These are phyloP conservation scores for Aphelenchoides bicaudatus DNA, from an alignment of 2,888 invertebrate species.

Conservation along the genomic window DNA sequence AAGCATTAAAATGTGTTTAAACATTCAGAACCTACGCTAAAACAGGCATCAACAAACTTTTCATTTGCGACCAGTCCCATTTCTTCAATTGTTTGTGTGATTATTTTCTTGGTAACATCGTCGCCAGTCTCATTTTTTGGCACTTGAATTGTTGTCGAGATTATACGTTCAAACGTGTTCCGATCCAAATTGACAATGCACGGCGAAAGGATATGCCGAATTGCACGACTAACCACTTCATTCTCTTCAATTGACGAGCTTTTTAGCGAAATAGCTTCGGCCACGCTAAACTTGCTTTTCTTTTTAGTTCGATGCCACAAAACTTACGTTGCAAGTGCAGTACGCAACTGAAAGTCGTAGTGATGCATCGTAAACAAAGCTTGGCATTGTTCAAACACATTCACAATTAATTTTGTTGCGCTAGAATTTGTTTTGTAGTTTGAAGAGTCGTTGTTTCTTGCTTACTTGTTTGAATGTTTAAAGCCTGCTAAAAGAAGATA, in stretches of 20 bases:
- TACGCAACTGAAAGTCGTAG: slow-evolving; percentile 34
- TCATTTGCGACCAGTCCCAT: slow-evolving; percentile 18
- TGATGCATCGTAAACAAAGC: slow-evolving; percentile 34
- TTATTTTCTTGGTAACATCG: slow-evolving; percentile 3
- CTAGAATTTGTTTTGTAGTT: slow-evolving; percentile 25
- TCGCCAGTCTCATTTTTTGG: neutral
- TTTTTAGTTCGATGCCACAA: too few species aligned
- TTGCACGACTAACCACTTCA: slow-evolving; percentile 16
- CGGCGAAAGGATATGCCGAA: slow-evolving; percentile 21
- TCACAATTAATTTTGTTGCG: slow-evolving; percentile 16
- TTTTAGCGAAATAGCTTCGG: slow-evolving; percentile 29
- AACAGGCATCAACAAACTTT: slow-evolving; percentile 28
- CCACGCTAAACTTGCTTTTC: too few species aligned
- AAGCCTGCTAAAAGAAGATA: slow-evolving; percentile 34
- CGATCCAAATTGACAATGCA: slow-evolving; percentile 19
- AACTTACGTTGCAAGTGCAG: slow-evolving; percentile 29
- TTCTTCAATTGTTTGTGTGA: slow-evolving; percentile 19
- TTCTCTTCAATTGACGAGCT: slow-evolving; percentile 12
- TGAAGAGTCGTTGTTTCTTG: slow-evolving; percentile 15
- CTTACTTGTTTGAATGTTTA: slow-evolving; percentile 23
- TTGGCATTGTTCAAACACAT: slow-evolving; percentile 27
- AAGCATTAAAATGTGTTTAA: neutral
- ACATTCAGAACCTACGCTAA: slow-evolving; percentile 14
- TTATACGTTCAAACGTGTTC: slow-evolving; percentile 19
- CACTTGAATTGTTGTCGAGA: neutral